Percentiles rank a stretch among this genome's conserved stretches.
Conservation (phyloP, 2,797 vertebrate species). For the Sciaenops ocellatus region DNA sequence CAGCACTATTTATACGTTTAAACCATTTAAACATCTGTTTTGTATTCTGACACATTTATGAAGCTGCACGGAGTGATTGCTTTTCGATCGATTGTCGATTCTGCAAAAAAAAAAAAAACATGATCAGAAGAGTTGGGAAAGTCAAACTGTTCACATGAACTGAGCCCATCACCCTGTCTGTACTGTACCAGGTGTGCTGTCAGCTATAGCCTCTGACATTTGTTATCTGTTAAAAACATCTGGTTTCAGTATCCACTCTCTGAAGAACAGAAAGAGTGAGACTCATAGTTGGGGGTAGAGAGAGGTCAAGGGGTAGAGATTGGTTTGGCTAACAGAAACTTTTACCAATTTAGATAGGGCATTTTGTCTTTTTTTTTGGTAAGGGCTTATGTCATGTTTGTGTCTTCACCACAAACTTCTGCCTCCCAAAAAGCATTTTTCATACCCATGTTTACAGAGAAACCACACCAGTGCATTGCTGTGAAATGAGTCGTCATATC, state of each 20-base stretch:
- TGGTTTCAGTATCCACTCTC: conserved; percentile 80
- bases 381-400: conserved; percentile 70
- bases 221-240: conserved; percentile 87
- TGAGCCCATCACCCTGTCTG: conserved; percentile 67
- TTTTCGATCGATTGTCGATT: conserved; percentile 33
- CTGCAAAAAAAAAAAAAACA: conserved; percentile 30
- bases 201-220: conserved; percentile 82
- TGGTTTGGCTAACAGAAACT: conserved; percentile 64
- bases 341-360: conserved; percentile 57
- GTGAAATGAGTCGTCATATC: conserved; percentile 77
- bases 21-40: conserved; percentile 43
- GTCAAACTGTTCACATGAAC: conserved; percentile 59
- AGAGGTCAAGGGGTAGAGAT: conserved; percentile 67
- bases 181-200: conserved; percentile 83
- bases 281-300: conserved; percentile 66
- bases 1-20: not conserved
- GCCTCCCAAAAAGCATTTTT: conserved; percentile 67
- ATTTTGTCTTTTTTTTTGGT: conserved; percentile 28
- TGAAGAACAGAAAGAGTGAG: conserved; percentile 58
- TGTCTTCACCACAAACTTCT: conserved; percentile 59
- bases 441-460: conserved; percentile 69
- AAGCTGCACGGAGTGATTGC: not conserved
- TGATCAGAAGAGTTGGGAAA: conserved; percentile 45
- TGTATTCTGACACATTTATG: conserved; percentile 10
- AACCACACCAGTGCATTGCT: conserved; percentile 75